Evolutionary conservation across 2,797 vertebrate genomes (phyloP).

Genomic region (Amblyraja radiata): DNA sequence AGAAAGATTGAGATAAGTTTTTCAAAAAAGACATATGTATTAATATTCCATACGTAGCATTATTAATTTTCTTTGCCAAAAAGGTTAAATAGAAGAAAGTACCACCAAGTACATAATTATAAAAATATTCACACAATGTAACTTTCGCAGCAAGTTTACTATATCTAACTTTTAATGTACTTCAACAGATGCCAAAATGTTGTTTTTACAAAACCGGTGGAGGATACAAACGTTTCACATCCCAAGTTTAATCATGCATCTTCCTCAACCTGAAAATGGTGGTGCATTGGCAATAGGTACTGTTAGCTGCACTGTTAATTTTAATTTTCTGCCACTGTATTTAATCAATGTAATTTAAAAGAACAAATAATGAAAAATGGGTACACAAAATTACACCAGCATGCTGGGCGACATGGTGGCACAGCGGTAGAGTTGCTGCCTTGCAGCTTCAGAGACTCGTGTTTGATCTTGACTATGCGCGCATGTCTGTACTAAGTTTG

Average conservation of each 20-base stretch:
- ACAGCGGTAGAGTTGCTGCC: background rate
- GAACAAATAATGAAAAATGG: background rate
- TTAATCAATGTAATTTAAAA: background rate
- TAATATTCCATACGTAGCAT: background rate
- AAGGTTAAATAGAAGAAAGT: background rate
- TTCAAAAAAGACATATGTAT: background rate
- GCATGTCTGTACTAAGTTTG: no score
- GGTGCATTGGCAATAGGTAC: background rate
- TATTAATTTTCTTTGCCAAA: background rate
- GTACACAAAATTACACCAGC: background rate
- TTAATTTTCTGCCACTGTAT: background rate
- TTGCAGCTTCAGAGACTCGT: no score
- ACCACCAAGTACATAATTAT: background rate
- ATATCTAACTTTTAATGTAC: background rate
- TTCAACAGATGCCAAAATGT: background rate
- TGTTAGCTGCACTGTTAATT: background rate
- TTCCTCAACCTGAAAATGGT: background rate
- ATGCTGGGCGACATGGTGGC: background rate
- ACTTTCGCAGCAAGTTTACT: background rate
- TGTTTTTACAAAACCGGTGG: background rate
- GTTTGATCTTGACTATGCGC: no score
- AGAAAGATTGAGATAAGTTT: background rate
- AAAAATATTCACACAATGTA: background rate
- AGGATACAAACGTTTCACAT: background rate
- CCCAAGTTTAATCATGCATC: background rate